A percentile compares a stretch with the other conserved stretches of the same genome.
Evolutionary conservation across 2,888 invertebrate genomes (phyloP).

Genomic region (Archips xylosteana): DNA sequence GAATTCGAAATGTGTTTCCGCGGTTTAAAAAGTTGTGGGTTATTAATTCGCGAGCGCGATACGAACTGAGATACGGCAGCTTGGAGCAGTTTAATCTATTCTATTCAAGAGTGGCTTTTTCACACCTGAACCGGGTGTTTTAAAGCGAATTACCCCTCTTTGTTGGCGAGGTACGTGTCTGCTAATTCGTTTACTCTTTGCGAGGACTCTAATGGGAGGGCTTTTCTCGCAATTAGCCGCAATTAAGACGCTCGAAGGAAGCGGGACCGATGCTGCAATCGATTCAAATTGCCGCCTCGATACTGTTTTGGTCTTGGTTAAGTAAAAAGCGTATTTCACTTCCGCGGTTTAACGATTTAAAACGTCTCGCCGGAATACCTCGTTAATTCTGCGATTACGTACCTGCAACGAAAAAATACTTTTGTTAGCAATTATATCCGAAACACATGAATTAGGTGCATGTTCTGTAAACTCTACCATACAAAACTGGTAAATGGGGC

Average conservation of each 20-base stretch:
- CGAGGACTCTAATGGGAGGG: conserved; percentile 74
- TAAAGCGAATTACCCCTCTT: conserved; percentile 77
- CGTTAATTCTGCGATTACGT: conserved; percentile 23
- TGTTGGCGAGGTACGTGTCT: conserved; percentile 71
- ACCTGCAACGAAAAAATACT: conserved; percentile 27
- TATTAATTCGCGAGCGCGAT: conserved; percentile 48
- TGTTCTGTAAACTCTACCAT: background rate
- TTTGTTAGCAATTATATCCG: background rate
- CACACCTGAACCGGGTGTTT: conserved; percentile 76
- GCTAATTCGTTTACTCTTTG: conserved; percentile 83
- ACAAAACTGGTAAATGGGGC: background rate
- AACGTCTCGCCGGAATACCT: background rate
- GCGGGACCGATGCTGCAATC: conserved; percentile 58
- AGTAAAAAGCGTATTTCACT: conserved; percentile 1
- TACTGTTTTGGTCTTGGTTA: conserved; percentile 44
- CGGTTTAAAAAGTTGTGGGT: conserved; percentile 34
- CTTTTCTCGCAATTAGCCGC: conserved; percentile 81
- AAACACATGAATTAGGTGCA: background rate
- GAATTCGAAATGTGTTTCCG: conserved; percentile 39
- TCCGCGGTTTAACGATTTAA: background rate
- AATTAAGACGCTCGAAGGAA: conserved; percentile 78
- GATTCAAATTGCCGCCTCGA: conserved; percentile 56
- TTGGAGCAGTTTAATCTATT: conserved; percentile 72
- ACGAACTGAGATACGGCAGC: conserved; percentile 44
- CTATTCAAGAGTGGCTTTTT: conserved; percentile 74